Percentiles rank a stretch among this genome's conserved stretches.
Conservation (phyloP, 1,140 invertebrate genomes). For the Globodera rostochiensis region DNA sequence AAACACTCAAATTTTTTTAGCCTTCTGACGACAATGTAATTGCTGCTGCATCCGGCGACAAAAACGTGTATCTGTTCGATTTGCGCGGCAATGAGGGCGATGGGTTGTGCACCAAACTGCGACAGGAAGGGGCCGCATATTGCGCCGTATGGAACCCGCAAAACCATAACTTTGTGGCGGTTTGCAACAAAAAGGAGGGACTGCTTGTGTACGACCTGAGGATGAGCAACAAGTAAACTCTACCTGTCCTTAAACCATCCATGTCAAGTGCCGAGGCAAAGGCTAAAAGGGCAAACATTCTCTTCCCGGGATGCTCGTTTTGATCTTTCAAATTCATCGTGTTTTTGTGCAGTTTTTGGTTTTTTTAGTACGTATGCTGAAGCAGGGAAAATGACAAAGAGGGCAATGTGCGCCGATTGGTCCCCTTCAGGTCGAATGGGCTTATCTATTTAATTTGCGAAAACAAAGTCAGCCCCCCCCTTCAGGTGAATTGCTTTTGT, state of each 20-base stretch:
- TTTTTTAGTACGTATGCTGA: constrained; percentile 34
- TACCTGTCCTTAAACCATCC: neutral
- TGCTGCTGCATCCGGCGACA: constrained; percentile 46
- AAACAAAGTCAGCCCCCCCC: neutral
- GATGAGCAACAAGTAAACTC: constrained; percentile 36
- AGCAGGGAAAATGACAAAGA: constrained; percentile 36
- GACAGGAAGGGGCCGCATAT: constrained; percentile 33
- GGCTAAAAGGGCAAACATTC: too few species aligned
- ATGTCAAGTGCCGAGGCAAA: too few species aligned
- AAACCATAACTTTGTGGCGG: constrained; percentile 45
- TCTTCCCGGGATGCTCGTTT: too few species aligned
- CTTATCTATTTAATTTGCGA: neutral
- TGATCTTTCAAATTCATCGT: too few species aligned
- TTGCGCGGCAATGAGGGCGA: constrained; percentile 31
- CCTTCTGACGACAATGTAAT: constrained; percentile 45
- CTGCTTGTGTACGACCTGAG: constrained; percentile 41
- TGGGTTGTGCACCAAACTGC: constrained; percentile 33
- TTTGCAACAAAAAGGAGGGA: constrained; percentile 38
- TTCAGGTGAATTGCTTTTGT: constrained; percentile 36
- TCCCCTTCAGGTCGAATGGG: constrained; percentile 12
- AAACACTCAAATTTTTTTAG: constrained; percentile 10
- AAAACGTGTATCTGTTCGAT: constrained; percentile 43
- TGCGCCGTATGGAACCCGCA: constrained; percentile 41
- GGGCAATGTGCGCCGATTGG: constrained; percentile 41
- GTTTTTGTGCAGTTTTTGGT: neutral